A percentile compares a stretch with the other conserved stretches of the same genome.
phyloP scores from a whole-genome alignment of 2,888 invertebrate species.

The Lithosia quadra region DNA sequence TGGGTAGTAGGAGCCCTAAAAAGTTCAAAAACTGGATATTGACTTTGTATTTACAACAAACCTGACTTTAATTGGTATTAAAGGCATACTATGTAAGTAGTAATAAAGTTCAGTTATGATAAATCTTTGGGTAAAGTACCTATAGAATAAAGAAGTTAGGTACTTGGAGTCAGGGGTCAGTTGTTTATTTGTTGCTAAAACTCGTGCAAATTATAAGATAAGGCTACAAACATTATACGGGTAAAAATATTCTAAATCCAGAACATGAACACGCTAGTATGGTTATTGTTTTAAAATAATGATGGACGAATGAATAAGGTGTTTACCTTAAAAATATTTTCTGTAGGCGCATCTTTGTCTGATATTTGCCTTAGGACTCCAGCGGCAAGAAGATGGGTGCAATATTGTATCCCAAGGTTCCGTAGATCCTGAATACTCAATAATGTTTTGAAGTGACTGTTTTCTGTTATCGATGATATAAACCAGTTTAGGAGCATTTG shows the following conservation, averaged over 20 bases:
- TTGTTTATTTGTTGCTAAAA: neutral
- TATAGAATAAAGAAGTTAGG: too few relatives aligned
- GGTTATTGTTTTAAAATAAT: conserved; percentile 11
- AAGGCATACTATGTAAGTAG: too few relatives aligned
- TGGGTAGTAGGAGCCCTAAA: too few relatives aligned
- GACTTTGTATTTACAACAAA: too few relatives aligned
- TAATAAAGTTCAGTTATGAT: too few relatives aligned
- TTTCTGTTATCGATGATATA: conserved; percentile 91
- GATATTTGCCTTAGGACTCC: conserved; percentile 94
- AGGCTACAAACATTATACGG: neutral
- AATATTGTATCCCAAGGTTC: conserved; percentile 93
- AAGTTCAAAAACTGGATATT: too few relatives aligned
- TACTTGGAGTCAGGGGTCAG: neutral
- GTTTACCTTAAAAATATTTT: conserved; percentile 90
- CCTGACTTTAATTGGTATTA: neutral
- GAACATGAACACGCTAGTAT: conserved; percentile 11
- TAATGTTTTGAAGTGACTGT: conserved; percentile 88
- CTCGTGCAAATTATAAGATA: too few relatives aligned
- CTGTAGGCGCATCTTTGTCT: conserved; percentile 90
- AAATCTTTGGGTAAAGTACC: neutral
- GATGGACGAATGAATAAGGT: neutral
- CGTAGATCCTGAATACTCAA: conserved; percentile 91
- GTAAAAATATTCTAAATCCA: neutral
- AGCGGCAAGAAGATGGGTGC: conserved; percentile 94
- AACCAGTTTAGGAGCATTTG: conserved; percentile 97